These are phyloP conservation scores for Atta texana DNA, from an alignment of 1,140 invertebrate genomes.

Conservation along the genomic window DNA sequence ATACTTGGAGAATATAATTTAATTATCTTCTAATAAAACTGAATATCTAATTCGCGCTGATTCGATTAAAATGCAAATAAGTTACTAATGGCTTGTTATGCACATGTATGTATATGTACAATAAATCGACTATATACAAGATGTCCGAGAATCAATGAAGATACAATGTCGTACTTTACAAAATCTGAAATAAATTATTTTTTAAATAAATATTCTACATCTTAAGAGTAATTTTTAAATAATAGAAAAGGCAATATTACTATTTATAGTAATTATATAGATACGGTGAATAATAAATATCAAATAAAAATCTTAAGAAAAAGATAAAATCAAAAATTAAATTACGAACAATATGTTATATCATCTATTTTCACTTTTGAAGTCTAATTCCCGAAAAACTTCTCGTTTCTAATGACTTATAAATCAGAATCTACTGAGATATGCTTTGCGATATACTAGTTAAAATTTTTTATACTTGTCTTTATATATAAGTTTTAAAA, in stretches of 20 bases:
- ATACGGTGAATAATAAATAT: not conserved
- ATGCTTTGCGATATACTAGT: not conserved
- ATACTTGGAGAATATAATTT: conserved; percentile 10
- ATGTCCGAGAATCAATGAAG: conserved; percentile 18
- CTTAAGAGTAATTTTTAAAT: not conserved
- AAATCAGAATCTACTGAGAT: conserved; percentile 10
- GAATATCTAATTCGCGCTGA: not conserved
- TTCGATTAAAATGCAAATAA: conserved; percentile 50
- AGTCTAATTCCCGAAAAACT: not conserved
- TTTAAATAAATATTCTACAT: not conserved
- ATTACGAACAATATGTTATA: not conserved
- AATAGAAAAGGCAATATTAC: not conserved
- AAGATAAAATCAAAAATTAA: not conserved
- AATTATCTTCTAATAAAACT: conserved; percentile 25
- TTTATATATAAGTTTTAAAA: conserved; percentile 24
- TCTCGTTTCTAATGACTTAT: not conserved
- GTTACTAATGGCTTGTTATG: conserved; percentile 34
- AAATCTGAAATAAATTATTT: not conserved
- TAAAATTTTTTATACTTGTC: not conserved
- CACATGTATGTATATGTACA: conserved; percentile 20
- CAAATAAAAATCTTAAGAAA: not conserved
- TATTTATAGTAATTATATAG: conserved; percentile 15
- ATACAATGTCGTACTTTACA: not conserved
- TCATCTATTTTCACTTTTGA: not conserved
- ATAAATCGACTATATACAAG: conserved; percentile 21